Conservation (phyloP, 1,140 invertebrate species). For the Phocides pigmalion region DNA sequence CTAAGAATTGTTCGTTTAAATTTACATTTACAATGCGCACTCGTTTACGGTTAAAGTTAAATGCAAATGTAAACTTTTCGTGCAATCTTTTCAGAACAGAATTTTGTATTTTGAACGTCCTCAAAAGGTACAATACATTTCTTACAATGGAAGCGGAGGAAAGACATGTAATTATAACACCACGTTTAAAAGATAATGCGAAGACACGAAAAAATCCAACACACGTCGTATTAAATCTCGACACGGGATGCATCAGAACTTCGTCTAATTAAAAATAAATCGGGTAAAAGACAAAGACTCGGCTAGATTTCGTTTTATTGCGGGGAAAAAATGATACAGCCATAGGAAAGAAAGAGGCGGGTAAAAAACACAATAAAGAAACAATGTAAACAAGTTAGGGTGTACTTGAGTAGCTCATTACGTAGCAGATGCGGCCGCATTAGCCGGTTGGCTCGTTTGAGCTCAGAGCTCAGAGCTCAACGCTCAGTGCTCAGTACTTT, state of each 20-base stretch:
- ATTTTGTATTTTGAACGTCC: conserved; percentile 27
- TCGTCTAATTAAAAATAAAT: conserved; percentile 80
- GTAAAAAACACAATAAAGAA: conserved; percentile 82
- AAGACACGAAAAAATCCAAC: conserved; percentile 34
- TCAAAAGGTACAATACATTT: conserved; percentile 27
- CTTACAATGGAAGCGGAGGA: conserved; percentile 31
- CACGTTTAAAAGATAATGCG: conserved; percentile 28
- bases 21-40: conserved; percentile 3
- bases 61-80: conserved; percentile 30
- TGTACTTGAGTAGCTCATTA: conserved; percentile 83
- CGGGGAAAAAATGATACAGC: conserved; percentile 72
- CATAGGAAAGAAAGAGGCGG: conserved; percentile 73
- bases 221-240: conserved; percentile 38
- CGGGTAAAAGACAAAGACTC: conserved; percentile 76
- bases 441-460: conserved; percentile 69
- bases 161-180: conserved; percentile 31
- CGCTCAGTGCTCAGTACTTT: conserved; percentile 30
- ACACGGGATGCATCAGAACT: conserved; percentile 37
- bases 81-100: conserved; percentile 26
- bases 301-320: conserved; percentile 77
- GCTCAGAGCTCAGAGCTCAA: conserved; percentile 39
- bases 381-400: conserved; percentile 82
- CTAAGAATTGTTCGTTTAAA: conserved; percentile 8
- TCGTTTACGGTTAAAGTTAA: conserved; percentile 18
- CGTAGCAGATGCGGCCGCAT: conserved; percentile 73